These are phyloP conservation scores for Misgurnus mizolepis DNA, from an alignment of 2,113 vertebrate genomes.

Conservation along the genomic window DNA sequence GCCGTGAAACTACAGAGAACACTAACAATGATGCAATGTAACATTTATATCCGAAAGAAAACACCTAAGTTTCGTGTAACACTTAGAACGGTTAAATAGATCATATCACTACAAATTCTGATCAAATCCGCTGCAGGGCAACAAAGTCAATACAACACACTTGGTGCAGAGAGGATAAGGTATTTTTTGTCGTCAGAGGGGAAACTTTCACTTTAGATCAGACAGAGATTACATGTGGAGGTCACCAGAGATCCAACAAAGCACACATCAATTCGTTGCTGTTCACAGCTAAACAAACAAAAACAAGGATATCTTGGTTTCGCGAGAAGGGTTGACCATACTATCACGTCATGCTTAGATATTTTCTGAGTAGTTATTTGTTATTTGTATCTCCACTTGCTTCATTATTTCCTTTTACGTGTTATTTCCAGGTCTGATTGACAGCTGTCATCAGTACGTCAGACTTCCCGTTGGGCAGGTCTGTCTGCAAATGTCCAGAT, in stretches of 20 bases:
- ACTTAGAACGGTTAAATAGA: slow-evolving; percentile 63
- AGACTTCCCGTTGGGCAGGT: slow-evolving; percentile 65
- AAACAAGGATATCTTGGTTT: slow-evolving; percentile 64
- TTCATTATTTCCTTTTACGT: slow-evolving; percentile 51
- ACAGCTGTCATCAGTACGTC: slow-evolving; percentile 52
- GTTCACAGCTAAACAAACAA: slow-evolving; percentile 71
- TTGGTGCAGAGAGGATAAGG: slow-evolving; percentile 79
- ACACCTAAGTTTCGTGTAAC: slow-evolving; percentile 69
- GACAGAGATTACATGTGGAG: slow-evolving; percentile 72
- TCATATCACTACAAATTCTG: slow-evolving; percentile 76
- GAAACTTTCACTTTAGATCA: slow-evolving; percentile 65
- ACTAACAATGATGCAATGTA: slow-evolving; percentile 70
- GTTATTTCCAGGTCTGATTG: slow-evolving; percentile 28
- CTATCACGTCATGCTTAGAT: slow-evolving; percentile 69
- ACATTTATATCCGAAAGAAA: slow-evolving; percentile 74
- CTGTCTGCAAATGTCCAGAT: slow-evolving; percentile 65
- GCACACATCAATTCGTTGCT: slow-evolving; percentile 75
- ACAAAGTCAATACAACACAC: slow-evolving; percentile 77
- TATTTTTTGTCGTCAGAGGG: slow-evolving; percentile 68
- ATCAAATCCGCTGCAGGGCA: slow-evolving; percentile 76
- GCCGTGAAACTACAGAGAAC: slow-evolving; percentile 73
- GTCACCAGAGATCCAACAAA: slow-evolving; percentile 80
- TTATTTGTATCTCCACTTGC: slow-evolving; percentile 40
- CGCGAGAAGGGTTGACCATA: slow-evolving; percentile 67
- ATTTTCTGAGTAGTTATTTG: slow-evolving; percentile 51